Base-by-base conservation (phyloP, 2,113 vertebrate species). In the Xyrauchen texanus region DNA sequence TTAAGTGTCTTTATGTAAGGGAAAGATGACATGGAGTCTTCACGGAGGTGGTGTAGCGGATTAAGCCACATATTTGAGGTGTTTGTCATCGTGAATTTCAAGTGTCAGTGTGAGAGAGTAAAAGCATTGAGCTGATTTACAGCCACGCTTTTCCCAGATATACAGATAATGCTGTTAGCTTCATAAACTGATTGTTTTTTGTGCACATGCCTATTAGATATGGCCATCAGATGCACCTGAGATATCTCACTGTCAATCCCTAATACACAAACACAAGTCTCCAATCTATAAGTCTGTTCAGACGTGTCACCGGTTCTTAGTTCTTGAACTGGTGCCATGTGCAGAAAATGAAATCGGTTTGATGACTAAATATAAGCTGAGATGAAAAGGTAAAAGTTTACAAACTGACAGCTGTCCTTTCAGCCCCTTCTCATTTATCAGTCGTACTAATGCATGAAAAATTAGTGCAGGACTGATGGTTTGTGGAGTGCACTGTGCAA, bases 51-150 rank as follows among this genome's bases (percentile, higher is more conserved):
- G 51, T 16, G 51, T 42, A 45, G 61, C 51, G 51, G 11, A 44
- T 15, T 15, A 66, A 66, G 51, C 62, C 75, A 55, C 75, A 66
- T 72, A 44, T 45, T 46, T 73, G 47, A 15, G 4, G 34, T 57
- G 53, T 57, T 77, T 65, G 70, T 67, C 52, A 58, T 8, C 15
- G 1, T 0, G 7, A 55, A 9, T 64, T 70, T 52, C 9, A 68
- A 47, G 51, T 51, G 49, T 7, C 4, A 45, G 53, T 7, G 16
- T 15, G 15, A 52, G 16, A 9, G 16, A 21, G 34, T 3, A 44
- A 34, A 53, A 52, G 7, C 47, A 44, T 42, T 44, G 47, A 21
- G 34, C 12, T 65, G 61, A 76, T 55, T 51, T 53, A 66, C 12
- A 8, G 5, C 10, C 9, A 51, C 49, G 7, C 51, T 52, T 66